Conservation (phyloP, 2,888 invertebrate species). For the Cataglyphis cursor region DNA sequence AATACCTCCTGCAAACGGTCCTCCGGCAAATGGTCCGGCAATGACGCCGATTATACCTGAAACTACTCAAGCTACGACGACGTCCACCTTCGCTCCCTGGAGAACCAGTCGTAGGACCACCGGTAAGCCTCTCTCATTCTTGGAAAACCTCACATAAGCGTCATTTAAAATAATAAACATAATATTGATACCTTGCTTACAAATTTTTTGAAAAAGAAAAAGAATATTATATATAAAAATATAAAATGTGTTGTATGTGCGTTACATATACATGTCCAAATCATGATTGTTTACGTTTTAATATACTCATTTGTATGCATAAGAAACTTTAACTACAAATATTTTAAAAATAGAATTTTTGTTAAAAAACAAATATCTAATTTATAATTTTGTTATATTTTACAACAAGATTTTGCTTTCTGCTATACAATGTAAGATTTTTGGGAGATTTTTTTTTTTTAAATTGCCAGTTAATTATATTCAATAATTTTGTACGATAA, state of each 20-base stretch:
- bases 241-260: background rate
- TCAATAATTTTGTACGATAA: background rate
- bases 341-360: background rate
- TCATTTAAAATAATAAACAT: background rate
- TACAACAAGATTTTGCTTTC: background rate
- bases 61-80: slow-evolving; percentile 80
- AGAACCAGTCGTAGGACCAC: slow-evolving; percentile 84
- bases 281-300: background rate
- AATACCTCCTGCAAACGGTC: slow-evolving; percentile 77
- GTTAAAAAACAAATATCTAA: background rate
- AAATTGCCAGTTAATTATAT: slow-evolving; percentile 8
- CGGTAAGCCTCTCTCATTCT: slow-evolving; percentile 75
- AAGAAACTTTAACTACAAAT: background rate
- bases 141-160: background rate
- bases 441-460: background rate
- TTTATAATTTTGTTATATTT: background rate
- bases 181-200: background rate
- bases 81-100: slow-evolving; percentile 86
- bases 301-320: background rate
- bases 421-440: background rate
- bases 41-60: slow-evolving; percentile 79
- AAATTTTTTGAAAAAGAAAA: background rate
- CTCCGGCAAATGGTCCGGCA: slow-evolving; percentile 75
- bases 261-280: too few relatives aligned
- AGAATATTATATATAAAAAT: slow-evolving; percentile 1